phyloP scores from a whole-genome alignment of 2,797 vertebrate species.

The Agapornis canus region DNA sequence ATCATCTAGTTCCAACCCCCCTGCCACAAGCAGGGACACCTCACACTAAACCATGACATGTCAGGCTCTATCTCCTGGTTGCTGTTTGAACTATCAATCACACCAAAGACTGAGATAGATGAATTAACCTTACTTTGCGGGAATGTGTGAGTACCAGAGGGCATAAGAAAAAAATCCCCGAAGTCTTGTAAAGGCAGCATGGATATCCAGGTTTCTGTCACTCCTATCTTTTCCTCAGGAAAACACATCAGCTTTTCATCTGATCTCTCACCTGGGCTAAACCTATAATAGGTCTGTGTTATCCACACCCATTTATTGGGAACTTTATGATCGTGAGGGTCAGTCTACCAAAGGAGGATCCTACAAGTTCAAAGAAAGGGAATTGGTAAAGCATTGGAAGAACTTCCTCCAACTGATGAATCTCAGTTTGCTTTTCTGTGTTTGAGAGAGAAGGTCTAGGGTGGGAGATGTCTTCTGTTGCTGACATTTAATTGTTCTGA shows the following conservation, averaged over 20 bases:
- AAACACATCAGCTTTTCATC: neutral
- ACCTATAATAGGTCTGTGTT: neutral
- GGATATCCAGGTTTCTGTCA: neutral
- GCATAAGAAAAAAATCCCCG: neutral
- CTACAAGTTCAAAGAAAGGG: neutral
- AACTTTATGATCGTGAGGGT: neutral
- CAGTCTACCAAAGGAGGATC: neutral
- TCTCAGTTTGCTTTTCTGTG: neutral
- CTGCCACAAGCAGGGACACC: too few species aligned
- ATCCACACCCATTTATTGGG: neutral
- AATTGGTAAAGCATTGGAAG: rapidly evolving
- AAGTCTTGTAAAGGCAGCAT: neutral
- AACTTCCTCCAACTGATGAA: neutral
- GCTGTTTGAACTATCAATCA: neutral
- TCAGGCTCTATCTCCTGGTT: neutral
- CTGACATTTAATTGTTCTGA: neutral
- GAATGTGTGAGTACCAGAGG: neutral
- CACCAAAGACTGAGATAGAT: neutral
- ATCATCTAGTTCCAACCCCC: too few species aligned
- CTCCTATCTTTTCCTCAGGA: neutral
- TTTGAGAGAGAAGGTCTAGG: neutral
- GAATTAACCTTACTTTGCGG: neutral
- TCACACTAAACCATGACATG: too few species aligned
- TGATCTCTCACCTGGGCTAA: neutral
- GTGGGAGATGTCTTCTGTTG: neutral